Conservation (phyloP, 2,797 vertebrate species). For the Parauchenoglanis ngamensis region DNA sequence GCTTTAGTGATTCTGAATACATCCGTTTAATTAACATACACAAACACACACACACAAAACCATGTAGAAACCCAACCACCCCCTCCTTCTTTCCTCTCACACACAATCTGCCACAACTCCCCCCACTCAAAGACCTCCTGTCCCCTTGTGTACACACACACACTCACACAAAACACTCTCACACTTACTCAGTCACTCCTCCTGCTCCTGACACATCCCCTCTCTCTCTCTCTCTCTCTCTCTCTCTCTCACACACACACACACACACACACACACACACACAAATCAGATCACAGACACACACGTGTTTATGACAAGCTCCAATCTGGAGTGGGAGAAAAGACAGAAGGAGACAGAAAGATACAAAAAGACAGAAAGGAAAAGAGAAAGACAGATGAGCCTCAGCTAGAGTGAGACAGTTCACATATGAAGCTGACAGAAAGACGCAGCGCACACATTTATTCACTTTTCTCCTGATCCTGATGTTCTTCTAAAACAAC, state of each 20-base stretch:
- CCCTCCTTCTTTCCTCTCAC: constrained; percentile 13
- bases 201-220: constrained; percentile 5
- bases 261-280: constrained; percentile 1
- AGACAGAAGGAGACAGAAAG: constrained; percentile 12
- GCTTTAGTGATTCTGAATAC: neutral
- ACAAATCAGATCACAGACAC: constrained; percentile 31
- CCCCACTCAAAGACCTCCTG: constrained; percentile 44
- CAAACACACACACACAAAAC: constrained; percentile 13
- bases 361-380: constrained; percentile 2
- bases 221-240: neutral
- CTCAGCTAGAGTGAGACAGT: neutral
- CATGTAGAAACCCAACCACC: constrained; percentile 1
- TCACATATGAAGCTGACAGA: neutral
- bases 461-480: neutral
- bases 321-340: constrained; percentile 9
- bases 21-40: neutral
- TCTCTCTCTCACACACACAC: neutral
- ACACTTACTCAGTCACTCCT: constrained; percentile 29
- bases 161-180: constrained; percentile 11
- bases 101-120: constrained; percentile 42
- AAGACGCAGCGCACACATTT: neutral
- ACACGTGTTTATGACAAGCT: neutral
- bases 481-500: neutral
- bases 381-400: neutral
- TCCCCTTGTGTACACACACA: constrained; percentile 26